Conservation (phyloP, 2,888 invertebrate species). For the Pristionchus exspectatus region DNA sequence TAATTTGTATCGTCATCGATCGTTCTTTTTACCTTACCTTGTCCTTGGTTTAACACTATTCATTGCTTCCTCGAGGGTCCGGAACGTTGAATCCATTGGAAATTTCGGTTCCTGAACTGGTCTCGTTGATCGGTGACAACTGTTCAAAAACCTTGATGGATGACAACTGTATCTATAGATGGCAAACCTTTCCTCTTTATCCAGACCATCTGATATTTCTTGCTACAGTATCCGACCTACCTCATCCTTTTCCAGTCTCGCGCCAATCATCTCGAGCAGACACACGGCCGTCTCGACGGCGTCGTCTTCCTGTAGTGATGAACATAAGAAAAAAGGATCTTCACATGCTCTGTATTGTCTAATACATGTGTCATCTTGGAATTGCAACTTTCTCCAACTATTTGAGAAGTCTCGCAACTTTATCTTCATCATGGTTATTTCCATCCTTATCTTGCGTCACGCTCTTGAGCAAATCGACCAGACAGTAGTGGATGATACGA, state of each 20-base stretch:
- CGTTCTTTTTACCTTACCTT: neutral
- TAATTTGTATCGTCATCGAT: neutral
- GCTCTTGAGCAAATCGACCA: neutral
- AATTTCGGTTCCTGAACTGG: neutral
- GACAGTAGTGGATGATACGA: neutral
- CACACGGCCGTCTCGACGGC: too few species aligned
- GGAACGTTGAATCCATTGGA: neutral
- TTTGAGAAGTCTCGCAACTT: neutral
- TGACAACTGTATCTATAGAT: too few species aligned
- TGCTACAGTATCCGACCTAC: too few species aligned
- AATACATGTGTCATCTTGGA: neutral
- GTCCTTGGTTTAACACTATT: neutral
- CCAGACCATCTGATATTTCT: too few species aligned
- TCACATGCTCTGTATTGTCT: neutral
- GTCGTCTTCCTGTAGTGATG: too few species aligned
- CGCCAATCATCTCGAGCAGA: too few species aligned
- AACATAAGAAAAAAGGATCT: too few species aligned
- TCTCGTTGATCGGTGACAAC: too few species aligned
- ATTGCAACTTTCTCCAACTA: neutral
- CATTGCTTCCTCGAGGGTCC: neutral
- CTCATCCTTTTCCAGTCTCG: too few species aligned
- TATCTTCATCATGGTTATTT: neutral
- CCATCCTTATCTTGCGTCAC: neutral
- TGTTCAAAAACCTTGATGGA: too few species aligned
- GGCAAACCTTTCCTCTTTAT: too few species aligned